Evolutionary conservation across 2,888 invertebrate species (phyloP), one percentile per base, ranked within the genome.

Genomic region (Iphiclides podalirius): DNA sequence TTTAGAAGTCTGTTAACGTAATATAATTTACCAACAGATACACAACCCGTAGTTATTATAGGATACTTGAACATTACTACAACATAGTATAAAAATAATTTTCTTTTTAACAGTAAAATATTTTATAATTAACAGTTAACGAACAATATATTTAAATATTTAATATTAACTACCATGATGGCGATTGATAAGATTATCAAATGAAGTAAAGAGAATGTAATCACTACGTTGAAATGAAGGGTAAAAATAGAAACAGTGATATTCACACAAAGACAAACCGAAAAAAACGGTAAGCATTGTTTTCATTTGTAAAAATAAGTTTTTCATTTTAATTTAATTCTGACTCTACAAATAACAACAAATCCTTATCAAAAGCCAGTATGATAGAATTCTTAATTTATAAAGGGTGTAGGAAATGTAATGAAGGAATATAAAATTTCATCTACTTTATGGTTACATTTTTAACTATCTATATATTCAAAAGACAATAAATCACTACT

Each of bases 371-470:
- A 37, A 20, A n/a, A 20, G 20, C 31, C n/a, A 53, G 23, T 43
- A 34, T 45, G 35, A 40, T 43, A 48, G 17, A 50, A 31, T 41
- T 36, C 45, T 36, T 51, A 51, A 59, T 31, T 64, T 54, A 48
- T 48, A 58, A 65, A 71, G 79, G 79, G 78, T 64, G 64, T 52
- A 74, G 83, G 84, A 83, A 72, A 73, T 77, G 64, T 43, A 83
- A 84, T 76, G 58, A 75, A 61, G 79, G 82, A 79, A 84, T 84
- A 83, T 70, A 80, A 84, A 84, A 75, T 52, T 67, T 58, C 57
- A 59, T 58, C 52, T 58, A 53, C 44, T 55, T 56, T 60, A 63
- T 31, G 31, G 11, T 31, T 31, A 31, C n/a, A 26, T 26, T 8
- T 1, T 26, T 26, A 64, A n/a, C 55, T 54, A 69, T 71, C 67